Conservation (phyloP, 1,140 invertebrate genomes). For the Aradophagus sp. region DNA sequence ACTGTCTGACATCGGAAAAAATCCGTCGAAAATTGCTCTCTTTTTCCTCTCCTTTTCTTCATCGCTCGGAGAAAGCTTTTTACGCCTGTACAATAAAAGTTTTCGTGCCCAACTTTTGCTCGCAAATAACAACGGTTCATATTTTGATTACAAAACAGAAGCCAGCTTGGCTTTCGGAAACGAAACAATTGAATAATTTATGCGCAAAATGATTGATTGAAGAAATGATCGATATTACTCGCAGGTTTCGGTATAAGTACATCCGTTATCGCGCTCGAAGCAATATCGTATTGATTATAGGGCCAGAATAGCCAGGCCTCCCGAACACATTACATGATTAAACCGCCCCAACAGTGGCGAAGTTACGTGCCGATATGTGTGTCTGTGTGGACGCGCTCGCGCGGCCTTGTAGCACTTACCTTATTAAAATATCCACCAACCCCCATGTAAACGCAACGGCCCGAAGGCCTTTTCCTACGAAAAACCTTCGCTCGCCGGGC, state of each 20-base stretch:
- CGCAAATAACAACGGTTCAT: too few species aligned
- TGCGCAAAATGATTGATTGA: slow-evolving; percentile 15
- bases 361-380: slow-evolving; percentile 44
- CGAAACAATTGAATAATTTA: slow-evolving; percentile 19
- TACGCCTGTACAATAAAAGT: too few species aligned
- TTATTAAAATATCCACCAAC: slow-evolving; percentile 75
- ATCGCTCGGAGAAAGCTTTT: too few species aligned
- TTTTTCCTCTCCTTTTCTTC: too few species aligned
- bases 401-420: slow-evolving; percentile 74
- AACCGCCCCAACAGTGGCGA: slow-evolving; percentile 67
- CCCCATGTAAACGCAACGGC: slow-evolving; percentile 60
- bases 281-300: slow-evolving; percentile 74
- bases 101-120: too few species aligned
- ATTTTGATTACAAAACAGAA: too few species aligned
- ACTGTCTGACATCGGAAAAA: too few species aligned
- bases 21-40: too few species aligned
- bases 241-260: slow-evolving; percentile 66
- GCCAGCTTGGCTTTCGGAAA: neutral
- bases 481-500: slow-evolving; percentile 45
- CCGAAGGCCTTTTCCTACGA: slow-evolving; percentile 45
- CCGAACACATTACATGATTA: slow-evolving; percentile 76
- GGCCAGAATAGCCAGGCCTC: slow-evolving; percentile 67
- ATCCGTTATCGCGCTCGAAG: slow-evolving; percentile 67
- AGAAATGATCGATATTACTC: slow-evolving; percentile 39
- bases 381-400: slow-evolving; percentile 13